phyloP scores from a whole-genome alignment of 2,113 vertebrate species.

The Pundamilia nyererei region DNA sequence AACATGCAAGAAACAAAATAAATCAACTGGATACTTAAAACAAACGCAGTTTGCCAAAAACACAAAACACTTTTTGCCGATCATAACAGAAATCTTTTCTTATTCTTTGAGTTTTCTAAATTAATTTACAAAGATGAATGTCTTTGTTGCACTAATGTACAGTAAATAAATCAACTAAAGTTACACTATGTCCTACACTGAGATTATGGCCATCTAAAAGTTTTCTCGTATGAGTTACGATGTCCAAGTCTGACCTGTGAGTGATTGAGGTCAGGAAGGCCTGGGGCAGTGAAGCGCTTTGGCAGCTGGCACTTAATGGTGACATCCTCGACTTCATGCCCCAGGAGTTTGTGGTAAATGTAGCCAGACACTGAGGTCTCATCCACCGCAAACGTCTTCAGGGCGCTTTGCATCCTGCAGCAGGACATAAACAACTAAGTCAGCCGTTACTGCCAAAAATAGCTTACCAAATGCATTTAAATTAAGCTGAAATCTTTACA shows the following conservation, averaged over 20 bases:
- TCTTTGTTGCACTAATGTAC: background rate
- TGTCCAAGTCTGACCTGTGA: constrained; percentile 79
- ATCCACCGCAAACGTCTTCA: constrained; percentile 95
- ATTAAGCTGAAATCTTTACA: background rate
- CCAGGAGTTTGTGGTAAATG: constrained; percentile 96
- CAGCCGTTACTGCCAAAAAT: background rate
- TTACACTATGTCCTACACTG: background rate
- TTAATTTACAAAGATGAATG: background rate
- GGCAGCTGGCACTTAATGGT: constrained; percentile 98
- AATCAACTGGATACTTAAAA: background rate
- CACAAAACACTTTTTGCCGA: fast-evolving
- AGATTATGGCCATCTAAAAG: background rate
- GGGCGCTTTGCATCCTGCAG: constrained; percentile 92
- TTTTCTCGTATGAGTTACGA: background rate
- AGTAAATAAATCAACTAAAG: background rate
- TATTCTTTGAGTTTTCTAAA: background rate
- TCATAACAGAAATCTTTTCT: background rate
- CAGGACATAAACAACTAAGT: background rate
- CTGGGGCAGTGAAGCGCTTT: constrained; percentile 96
- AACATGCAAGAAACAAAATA: background rate
- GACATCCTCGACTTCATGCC: constrained; percentile 97
- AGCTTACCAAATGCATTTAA: background rate
- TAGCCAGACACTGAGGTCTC: constrained; percentile 98
- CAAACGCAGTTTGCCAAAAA: background rate
- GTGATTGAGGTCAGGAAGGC: constrained; percentile 97